Conservation (phyloP, 2,888 invertebrate species). For the Notodonta dromedarius region DNA sequence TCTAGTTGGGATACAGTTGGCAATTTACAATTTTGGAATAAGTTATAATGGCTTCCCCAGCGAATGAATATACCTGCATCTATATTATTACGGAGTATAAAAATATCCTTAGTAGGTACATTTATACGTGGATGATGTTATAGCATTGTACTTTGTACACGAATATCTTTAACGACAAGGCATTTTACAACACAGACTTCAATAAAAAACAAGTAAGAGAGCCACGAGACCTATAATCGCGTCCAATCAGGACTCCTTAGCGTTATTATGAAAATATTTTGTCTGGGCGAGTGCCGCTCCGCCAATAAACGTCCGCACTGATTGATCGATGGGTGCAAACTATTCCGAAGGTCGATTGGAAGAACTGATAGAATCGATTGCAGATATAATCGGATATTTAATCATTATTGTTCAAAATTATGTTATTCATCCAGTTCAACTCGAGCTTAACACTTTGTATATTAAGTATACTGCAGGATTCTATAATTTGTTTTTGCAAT, state of each 20-base stretch:
- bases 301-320: conserved; percentile 6
- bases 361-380: background rate
- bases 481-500: too few relatives aligned
- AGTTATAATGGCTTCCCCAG: too few relatives aligned
- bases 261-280: conserved; percentile 8
- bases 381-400: background rate
- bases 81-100: too few relatives aligned
- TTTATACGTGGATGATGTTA: background rate
- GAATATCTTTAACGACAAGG: background rate
- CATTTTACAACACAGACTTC: background rate
- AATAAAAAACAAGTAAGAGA: background rate
- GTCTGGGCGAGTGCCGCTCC: conserved; percentile 5
- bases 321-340: conserved; percentile 7
- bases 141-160: background rate
- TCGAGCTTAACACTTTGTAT: too few relatives aligned
- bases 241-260: conserved; percentile 2
- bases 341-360: conserved; percentile 2
- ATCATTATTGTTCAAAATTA: background rate
- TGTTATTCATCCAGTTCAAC: background rate
- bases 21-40: too few relatives aligned
- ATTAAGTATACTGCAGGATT: too few relatives aligned
- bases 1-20: too few relatives aligned
- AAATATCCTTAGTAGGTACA: background rate
- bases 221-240: conserved; percentile 5
- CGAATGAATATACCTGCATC: too few relatives aligned